Base-by-base conservation (phyloP, 2,113 vertebrate species). In the Stegostoma tigrinum region DNA sequence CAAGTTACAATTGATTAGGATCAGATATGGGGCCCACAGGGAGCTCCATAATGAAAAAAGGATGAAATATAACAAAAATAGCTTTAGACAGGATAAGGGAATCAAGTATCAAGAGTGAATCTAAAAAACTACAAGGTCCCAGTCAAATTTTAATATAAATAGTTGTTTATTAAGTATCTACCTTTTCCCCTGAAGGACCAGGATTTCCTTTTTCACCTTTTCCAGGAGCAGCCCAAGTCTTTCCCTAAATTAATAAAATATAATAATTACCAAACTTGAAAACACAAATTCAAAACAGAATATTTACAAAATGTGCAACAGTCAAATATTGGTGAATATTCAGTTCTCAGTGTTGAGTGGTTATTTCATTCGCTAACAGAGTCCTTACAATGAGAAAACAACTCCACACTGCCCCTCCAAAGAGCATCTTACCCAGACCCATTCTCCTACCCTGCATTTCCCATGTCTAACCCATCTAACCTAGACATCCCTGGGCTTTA, bases 151-250 rank as follows among this genome's bases (percentile, higher is more conserved):
- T 17, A 4, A 89, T 30, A 14, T 27, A 70, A 19, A 30, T 64
- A 48, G 55, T 55, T 70, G 67, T 45, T 1, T 45, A 72, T 14
- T 21, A 72, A 72, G 14, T 3, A 14, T 93, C 3, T 97, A 98
- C 97, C 97, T 98, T 98, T 95, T 97, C 97, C 0, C 98, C 98
- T 96, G 96, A 87, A 96, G 55, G 95, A n/a, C 98, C 98, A 0
- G 96, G 96, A 24, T 97, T 97, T 96, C 98, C 98, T 96, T 97
- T 96, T 2, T 96, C 89, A 14, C 98, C 98, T 97, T 97, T 97
- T 96, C 96, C 94, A 95, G 66, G 38, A 48, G 70, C 64, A 70
- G 42, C 42, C 42, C 27, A 45, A 72, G 67, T 24, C 27, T 27
- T 14, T 27, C 21, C 42, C 68, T 72, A 48, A 95, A 48, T 48